These are phyloP conservation scores for Psix sp. DNA, from an alignment of 1,140 invertebrate genomes.

Conservation along the genomic window DNA sequence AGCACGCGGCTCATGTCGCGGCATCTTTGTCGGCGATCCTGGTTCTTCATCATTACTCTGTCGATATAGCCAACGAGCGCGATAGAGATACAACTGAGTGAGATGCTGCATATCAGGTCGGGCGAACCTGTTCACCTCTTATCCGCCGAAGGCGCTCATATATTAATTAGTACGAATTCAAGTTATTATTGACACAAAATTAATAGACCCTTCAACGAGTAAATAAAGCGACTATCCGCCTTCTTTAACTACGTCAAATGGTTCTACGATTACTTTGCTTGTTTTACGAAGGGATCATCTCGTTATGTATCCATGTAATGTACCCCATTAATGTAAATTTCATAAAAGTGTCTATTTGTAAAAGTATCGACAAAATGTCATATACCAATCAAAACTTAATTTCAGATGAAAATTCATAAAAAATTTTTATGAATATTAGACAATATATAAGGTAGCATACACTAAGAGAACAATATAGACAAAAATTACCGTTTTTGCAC, in stretches of 20 bases:
- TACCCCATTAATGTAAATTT: too few relatives aligned
- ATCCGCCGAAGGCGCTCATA: conserved; percentile 67
- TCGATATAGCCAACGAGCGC: conserved; percentile 60
- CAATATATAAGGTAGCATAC: too few relatives aligned
- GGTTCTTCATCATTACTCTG: conserved; percentile 72
- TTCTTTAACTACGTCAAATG: conserved; percentile 15
- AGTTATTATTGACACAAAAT: conserved; percentile 72
- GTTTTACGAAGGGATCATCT: not conserved
- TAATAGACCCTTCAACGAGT: conserved; percentile 69
- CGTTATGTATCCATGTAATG: too few relatives aligned
- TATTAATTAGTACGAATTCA: conserved; percentile 71
- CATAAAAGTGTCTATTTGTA: too few relatives aligned
- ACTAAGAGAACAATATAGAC: too few relatives aligned
- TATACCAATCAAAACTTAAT: too few relatives aligned
- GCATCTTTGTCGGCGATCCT: conserved; percentile 70
- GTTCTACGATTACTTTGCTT: conserved; percentile 9
- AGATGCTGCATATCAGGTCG: conserved; percentile 37
- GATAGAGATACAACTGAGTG: conserved; percentile 18
- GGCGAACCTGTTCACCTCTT: conserved; percentile 68
- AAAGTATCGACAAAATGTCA: too few relatives aligned
- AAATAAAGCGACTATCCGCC: conserved; percentile 61
- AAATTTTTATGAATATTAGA: too few relatives aligned
- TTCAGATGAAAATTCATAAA: too few relatives aligned
- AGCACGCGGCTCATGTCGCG: conserved; percentile 68
- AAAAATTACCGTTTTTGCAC: too few relatives aligned